Evolutionary conservation across 1,140 invertebrate genomes (phyloP), one percentile per base, ranked within the genome.

Genomic region (Neodiprion lecontei): DNA sequence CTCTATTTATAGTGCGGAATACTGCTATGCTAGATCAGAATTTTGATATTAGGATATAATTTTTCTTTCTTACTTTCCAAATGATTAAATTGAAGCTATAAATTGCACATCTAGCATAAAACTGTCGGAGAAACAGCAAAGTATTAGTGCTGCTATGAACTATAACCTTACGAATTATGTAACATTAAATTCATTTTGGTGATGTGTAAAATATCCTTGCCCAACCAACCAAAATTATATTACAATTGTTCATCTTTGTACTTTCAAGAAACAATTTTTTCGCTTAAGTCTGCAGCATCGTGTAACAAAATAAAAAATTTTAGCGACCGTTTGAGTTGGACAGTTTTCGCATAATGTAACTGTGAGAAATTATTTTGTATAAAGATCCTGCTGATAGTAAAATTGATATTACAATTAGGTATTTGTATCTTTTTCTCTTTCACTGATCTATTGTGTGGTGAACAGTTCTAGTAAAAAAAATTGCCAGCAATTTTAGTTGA

Each of bases 221-320:
- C 17, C 21, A 12, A 47, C 8, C n/a, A 14, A 23, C 11, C 4
- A 69, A 40, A 40, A 23, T 23, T 47, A 12, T 69, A 21, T 7
- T 69, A 69, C 14, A 11, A 69, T 12, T 69, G 40, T 69, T 47
- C 11, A 11, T 69, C 17, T 21, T 21, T 69, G 67, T 69, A 69
- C 17, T 21, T 12, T 23, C 23, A 7, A 23, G 67, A 14, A 23
- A 21, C 21, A 23, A 69, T 69, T 69, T 65, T 65, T 65, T 21
- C 4, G 61, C 12, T 65, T 65, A 3, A 14, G 2, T 65, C 12
- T 7, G 10, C 67, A 69, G 40, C 12, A 23, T 14, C 21, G 14
- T 17, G 5, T 23, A 12, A 47, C 17, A 69, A 23, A 14, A 23
- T 47, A 69, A 23, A 23, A 11, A 69, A 69, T 10, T 21, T 23